Evolutionary conservation across 2,797 vertebrate species (phyloP), one percentile per base, ranked within the genome.

Genomic region (Hybognathus amarus): DNA sequence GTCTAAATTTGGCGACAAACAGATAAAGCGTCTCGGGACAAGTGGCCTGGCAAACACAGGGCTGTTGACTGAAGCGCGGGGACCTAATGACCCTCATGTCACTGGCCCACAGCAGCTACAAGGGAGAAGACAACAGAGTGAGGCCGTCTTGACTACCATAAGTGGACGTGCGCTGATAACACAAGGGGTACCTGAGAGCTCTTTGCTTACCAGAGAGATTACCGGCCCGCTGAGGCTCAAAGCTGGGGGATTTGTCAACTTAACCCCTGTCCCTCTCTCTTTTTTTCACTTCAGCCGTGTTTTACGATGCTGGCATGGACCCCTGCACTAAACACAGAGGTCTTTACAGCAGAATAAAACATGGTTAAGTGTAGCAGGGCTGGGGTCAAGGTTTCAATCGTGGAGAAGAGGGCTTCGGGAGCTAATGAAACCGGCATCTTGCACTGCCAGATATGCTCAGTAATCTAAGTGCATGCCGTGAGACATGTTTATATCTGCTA

Each of bases 151-250:
- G 92, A 92, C 93, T 94, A 92, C 91, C 92, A 94, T 76, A 95
- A 95, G 95, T 91, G 92, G 88, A 87, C 85, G 88, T 81, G 87
- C 82, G 75, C 91, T 91, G 93, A 95, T 94, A 95, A 92, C 89
- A 82, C 84, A 87, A 92, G 88, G 66, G 87, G 90, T 90, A 87
- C 84, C 85, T 69, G 91, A 92, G 91, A 90, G 91, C 92, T 91
- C 90, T 90, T 89, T 89, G 89, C 86, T 91, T 90, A 73, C 88
- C 89, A 86, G 87, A 85, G 82, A 0, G 52, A 89, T 87, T 86
- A 85, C 89, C 24, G 33, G 74, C 77, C 74, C 83, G 59, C 82
- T 13, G 73, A 77, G 74, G 82, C 77, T 84, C 82, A 88, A 79
- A 79, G 82, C 82, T 69, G 50, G 69, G 75, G 85, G 87, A 85